Evolutionary conservation across 2,113 vertebrate genomes (phyloP).

Genomic region (Protomyctophum bolini): DNA sequence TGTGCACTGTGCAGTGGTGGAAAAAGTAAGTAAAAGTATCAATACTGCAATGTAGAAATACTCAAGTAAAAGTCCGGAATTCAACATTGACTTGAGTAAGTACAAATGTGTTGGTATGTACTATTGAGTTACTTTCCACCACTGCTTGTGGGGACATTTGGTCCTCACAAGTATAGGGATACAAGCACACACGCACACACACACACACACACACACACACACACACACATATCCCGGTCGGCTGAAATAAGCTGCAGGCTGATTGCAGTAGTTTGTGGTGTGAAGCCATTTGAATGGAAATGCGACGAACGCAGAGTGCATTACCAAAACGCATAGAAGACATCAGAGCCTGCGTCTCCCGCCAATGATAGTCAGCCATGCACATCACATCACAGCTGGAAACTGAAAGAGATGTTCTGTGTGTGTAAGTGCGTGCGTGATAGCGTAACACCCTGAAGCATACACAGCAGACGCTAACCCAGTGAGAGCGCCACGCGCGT

Average conservation of each 20-base stretch:
- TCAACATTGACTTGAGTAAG: too few relatives aligned
- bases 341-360: slow-evolving; percentile 51
- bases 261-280: slow-evolving; percentile 67
- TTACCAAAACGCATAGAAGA: slow-evolving; percentile 61
- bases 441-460: slow-evolving; percentile 33
- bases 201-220: slow-evolving; percentile 3
- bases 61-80: too few relatives aligned
- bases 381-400: slow-evolving; percentile 33
- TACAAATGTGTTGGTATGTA: too few relatives aligned
- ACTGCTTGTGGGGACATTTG: too few relatives aligned
- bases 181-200: slow-evolving; percentile 29
- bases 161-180: neutral
- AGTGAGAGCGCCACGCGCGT: slow-evolving; percentile 36
- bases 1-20: too few relatives aligned
- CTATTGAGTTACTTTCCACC: too few relatives aligned
- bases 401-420: slow-evolving; percentile 4
- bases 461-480: slow-evolving; percentile 43
- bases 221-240: slow-evolving; percentile 13
- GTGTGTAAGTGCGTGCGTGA: slow-evolving; percentile 14
- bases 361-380: slow-evolving; percentile 45
- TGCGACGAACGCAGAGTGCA: slow-evolving; percentile 57
- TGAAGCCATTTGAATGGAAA: slow-evolving; percentile 75
- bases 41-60: too few relatives aligned
- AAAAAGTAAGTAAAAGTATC: too few relatives aligned
- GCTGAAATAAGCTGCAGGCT: slow-evolving; percentile 63